Evolutionary conservation across 2,797 vertebrate genomes (phyloP).

Genomic region (Notoglanidium macrostoma): DNA sequence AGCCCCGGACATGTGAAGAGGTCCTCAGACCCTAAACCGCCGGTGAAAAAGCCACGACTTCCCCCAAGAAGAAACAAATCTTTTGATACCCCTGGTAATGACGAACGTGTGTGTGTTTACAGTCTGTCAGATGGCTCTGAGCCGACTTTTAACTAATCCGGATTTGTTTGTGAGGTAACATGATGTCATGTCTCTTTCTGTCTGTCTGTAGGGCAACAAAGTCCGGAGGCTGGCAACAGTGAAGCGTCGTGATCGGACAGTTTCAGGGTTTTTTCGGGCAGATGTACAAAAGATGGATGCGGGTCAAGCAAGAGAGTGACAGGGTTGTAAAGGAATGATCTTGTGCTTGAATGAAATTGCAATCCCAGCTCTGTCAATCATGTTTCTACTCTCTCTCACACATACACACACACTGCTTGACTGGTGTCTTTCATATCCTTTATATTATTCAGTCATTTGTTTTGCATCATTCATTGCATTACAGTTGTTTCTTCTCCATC

Average conservation of each 20-base stretch:
- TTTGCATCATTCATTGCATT: slow-evolving; percentile 14
- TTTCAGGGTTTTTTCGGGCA: slow-evolving; percentile 2
- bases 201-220: slow-evolving; percentile 66
- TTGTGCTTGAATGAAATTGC: neutral
- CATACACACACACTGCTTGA: neutral
- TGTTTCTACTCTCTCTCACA: neutral
- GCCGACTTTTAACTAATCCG: slow-evolving; percentile 52
- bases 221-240: slow-evolving; percentile 66
- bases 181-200: slow-evolving; percentile 21
- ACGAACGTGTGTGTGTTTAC: neutral
- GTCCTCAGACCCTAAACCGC: slow-evolving; percentile 74
- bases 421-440: slow-evolving; percentile 41
- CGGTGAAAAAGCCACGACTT: slow-evolving; percentile 72
- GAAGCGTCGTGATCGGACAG: slow-evolving; percentile 73
- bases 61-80: slow-evolving; percentile 77
- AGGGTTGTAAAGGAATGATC: too few species aligned
- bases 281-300: slow-evolving; percentile 62
- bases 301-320: slow-evolving; percentile 27
- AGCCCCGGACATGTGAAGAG: slow-evolving; percentile 70
- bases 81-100: slow-evolving; percentile 71
- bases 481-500: neutral
- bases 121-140: slow-evolving; percentile 43
- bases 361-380: neutral
- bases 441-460: slow-evolving; percentile 21
- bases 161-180: slow-evolving; percentile 41